These are phyloP conservation scores for Dinothrombium tinctorium DNA, from an alignment of 1,140 invertebrate genomes.

Conservation along the genomic window DNA sequence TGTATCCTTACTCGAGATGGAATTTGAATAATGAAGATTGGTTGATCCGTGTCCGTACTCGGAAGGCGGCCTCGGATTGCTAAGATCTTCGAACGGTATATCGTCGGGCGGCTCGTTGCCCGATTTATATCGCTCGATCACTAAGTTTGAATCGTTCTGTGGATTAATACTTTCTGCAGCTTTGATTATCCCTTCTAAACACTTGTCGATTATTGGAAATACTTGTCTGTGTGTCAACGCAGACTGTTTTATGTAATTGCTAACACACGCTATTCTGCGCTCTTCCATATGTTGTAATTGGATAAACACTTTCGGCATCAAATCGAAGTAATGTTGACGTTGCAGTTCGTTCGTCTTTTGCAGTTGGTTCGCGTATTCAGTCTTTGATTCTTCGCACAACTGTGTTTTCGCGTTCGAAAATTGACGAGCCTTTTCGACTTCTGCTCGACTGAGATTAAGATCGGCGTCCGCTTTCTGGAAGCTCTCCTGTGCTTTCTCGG, in stretches of 20 bases:
- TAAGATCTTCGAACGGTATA: conserved; percentile 80
- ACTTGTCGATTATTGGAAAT: conserved; percentile 82
- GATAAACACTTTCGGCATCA: conserved; percentile 63
- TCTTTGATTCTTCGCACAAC: conserved; percentile 80
- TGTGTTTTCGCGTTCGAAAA: conserved; percentile 39
- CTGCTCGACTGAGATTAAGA: conserved; percentile 71
- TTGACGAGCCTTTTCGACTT: conserved; percentile 50
- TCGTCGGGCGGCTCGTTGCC: conserved; percentile 78
- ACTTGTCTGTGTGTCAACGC: conserved; percentile 75
- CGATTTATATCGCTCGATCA: conserved; percentile 82
- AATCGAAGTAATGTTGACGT: conserved; percentile 51
- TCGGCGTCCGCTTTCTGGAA: conserved; percentile 84
- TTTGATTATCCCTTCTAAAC: conserved; percentile 73
- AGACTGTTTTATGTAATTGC: conserved; percentile 65
- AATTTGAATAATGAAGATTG: conserved; percentile 6
- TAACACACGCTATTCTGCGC: conserved; percentile 69
- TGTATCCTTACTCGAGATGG: conserved; percentile 23
- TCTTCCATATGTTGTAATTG: conserved; percentile 75
- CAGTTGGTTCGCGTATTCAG: conserved; percentile 84
- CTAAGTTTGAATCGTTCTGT: conserved; percentile 59
- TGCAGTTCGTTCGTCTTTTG: conserved; percentile 85
- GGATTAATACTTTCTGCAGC: conserved; percentile 75
- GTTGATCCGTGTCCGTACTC: neutral
- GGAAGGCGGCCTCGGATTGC: conserved; percentile 13
- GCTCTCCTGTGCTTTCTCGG: conserved; percentile 71